A percentile compares a stretch with the other conserved stretches of the same genome.
phyloP scores from a whole-genome alignment of 2,797 vertebrate genomes.

The Picus viridis region DNA sequence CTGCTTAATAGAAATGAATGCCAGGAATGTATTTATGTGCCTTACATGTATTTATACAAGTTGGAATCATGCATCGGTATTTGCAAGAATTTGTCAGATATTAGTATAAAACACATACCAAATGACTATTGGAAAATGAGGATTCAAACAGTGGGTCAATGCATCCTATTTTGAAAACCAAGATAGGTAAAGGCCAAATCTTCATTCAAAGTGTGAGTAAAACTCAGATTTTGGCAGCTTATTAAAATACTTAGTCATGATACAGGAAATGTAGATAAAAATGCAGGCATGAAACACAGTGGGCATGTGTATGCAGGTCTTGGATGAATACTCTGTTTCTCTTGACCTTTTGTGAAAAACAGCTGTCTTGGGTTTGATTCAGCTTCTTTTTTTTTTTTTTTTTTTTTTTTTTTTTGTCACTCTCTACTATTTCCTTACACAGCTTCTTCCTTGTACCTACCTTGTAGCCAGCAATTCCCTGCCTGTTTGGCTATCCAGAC shows the following conservation, averaged over 20 bases:
- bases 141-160: background rate
- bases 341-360: background rate
- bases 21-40: background rate
- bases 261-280: background rate
- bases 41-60: background rate
- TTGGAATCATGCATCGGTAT: background rate
- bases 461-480: background rate
- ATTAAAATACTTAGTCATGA: background rate
- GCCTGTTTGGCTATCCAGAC: background rate
- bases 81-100: background rate
- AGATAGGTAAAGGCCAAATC: background rate
- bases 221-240: background rate
- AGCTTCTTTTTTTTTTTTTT: background rate
- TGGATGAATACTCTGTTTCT: background rate
- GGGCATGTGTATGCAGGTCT: background rate
- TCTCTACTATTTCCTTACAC: background rate
- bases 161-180: background rate
- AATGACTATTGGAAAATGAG: background rate
- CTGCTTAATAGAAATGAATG: background rate
- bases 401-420: background rate
- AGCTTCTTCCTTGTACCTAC: background rate
- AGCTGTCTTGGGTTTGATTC: background rate
- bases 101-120: background rate
- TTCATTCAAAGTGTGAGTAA: background rate
- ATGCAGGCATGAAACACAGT: background rate